Evolutionary conservation across 2,113 vertebrate species (phyloP), one percentile per base, ranked within the genome.

Genomic region (Brachyistius frenatus): DNA sequence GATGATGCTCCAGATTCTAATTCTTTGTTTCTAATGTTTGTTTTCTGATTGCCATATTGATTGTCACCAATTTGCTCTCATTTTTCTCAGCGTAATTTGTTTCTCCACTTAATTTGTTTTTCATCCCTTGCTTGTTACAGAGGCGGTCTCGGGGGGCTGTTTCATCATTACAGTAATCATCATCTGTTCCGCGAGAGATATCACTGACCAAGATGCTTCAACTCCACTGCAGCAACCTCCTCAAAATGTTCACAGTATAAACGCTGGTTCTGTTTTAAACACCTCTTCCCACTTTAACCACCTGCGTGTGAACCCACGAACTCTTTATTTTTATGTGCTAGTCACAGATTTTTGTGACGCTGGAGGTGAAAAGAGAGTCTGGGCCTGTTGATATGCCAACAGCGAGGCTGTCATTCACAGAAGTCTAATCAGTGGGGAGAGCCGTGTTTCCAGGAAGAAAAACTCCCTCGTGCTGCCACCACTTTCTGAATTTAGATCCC

Each of bases 351-450:
- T 64, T 11, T 37, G 47, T 54, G 73, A 33, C 31, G n/a, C 41
- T 57, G 49, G n/a, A 49, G 64, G 60, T 47, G 53, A 84, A 78
- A 66, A 86, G 31, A 78, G 55, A 49, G 35, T 61, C 36, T 5
- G 0, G 31, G 23, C 53, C 49, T 16, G 46, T 15, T 7, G 54
- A 74, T 66, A 64, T 33, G 61, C 36, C 33, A 66, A 60, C 56
- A 66, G 75, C 35, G 66, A 73, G 65, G 64, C 86, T 90, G 88
- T 74, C 71, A 46, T 55, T 83, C 54, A 70, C 36, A 81, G 39
- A 70, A 61, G 53, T 32, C 32, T 39, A 71, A 83, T 89, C 80
- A 76, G 66, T 44, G 76, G 68, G 74, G 85, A 84, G 78, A 78
- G n/a, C 63, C 57, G 67, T 61, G 70, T 73, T 78, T 81, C 69